phyloP scores from a whole-genome alignment of 1,140 invertebrate species.

The Bombus confusus region DNA sequence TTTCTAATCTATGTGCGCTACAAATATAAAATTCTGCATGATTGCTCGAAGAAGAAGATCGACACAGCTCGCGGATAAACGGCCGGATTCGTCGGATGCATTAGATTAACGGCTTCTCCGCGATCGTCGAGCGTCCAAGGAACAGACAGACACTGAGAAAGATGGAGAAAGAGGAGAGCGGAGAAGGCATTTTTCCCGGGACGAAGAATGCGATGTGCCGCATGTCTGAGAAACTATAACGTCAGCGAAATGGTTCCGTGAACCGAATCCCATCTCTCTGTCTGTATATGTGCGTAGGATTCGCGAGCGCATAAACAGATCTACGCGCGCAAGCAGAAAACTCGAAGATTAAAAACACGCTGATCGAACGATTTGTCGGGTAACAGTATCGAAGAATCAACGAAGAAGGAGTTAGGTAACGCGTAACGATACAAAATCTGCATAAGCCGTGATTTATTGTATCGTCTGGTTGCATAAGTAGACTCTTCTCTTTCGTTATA shows the following conservation, averaged over 20 bases:
- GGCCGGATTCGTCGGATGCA: slow-evolving; percentile 42
- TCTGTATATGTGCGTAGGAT: neutral
- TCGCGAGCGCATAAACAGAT: neutral
- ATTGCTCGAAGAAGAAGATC: slow-evolving; percentile 24
- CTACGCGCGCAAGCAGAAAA: neutral
- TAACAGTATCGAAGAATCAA: neutral
- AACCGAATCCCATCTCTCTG: neutral
- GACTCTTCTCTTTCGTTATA: neutral
- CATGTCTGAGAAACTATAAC: slow-evolving; percentile 52
- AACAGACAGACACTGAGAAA: neutral
- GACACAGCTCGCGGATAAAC: slow-evolving; percentile 37
- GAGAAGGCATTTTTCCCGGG: slow-evolving; percentile 1
- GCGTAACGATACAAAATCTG: neutral
- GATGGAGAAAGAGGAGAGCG: neutral
- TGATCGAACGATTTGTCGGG: neutral
- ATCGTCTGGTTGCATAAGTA: neutral
- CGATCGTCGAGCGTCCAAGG: slow-evolving; percentile 8
- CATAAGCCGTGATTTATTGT: slow-evolving; percentile 7
- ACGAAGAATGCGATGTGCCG: slow-evolving; percentile 31
- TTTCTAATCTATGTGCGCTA: slow-evolving; percentile 19
- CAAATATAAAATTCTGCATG: slow-evolving; percentile 18
- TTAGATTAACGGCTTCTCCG: slow-evolving; percentile 42
- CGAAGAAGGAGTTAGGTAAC: slow-evolving; percentile 5
- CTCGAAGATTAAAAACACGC: neutral
- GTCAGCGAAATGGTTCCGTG: slow-evolving; percentile 37